These are phyloP conservation scores for Brachypteracias leptosomus DNA, from an alignment of 2,113 vertebrate species.

Conservation along the genomic window DNA sequence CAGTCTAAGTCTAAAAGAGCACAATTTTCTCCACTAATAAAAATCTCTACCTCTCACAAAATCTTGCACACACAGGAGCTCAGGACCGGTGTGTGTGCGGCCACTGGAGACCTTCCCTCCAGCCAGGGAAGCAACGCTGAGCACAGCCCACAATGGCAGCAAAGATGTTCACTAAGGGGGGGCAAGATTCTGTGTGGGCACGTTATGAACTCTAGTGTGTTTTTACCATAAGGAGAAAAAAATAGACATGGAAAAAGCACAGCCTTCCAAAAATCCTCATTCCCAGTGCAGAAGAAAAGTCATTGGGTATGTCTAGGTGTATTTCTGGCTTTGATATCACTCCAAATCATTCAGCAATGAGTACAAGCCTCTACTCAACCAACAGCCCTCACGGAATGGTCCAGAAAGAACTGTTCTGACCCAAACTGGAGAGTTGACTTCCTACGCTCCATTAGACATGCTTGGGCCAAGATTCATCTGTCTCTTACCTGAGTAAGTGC, in stretches of 20 bases:
- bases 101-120: neutral
- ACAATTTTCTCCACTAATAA: neutral
- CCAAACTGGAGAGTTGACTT: accelerated
- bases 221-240: neutral
- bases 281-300: neutral
- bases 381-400: neutral
- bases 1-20: neutral
- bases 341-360: accelerated
- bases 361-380: neutral
- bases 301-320: accelerated
- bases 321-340: neutral
- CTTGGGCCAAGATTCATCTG: accelerated
- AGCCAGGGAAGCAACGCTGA: neutral
- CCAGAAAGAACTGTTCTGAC: neutral
- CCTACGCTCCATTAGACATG: accelerated
- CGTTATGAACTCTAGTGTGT: accelerated
- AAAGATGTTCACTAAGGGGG: neutral
- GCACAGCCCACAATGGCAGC: neutral
- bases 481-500: slow-evolving; percentile 90
- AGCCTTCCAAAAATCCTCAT: neutral
- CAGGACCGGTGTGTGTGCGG: neutral
- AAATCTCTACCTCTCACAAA: neutral
- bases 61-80: accelerated
- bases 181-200: neutral
- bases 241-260: neutral